Base-by-base conservation (phyloP, 2,797 vertebrate genomes). In the Schizopygopsis malacanthus region DNA sequence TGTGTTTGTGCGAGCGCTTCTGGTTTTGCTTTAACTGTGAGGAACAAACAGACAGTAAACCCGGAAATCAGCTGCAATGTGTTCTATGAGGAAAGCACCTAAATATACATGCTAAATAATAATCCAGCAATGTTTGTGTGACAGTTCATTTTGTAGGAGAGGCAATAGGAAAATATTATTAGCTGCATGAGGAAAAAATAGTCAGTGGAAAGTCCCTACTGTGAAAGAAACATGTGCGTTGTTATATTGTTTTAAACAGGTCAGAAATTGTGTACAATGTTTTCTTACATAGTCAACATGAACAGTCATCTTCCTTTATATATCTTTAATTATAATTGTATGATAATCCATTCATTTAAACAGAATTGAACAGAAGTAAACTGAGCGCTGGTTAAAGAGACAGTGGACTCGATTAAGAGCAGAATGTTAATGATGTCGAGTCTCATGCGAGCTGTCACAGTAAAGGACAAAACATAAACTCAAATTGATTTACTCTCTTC, bases 401-500 rank as follows among this genome's bases (percentile, higher is more conserved):
- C 37, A 5, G 1, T 37, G 20, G 75, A 85, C 25, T 18, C 37
- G 43, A 82, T 88, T 84, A 88, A 84, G 83, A 86, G 81, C 18
- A 70, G 71, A 76, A 85, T 86, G 84, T 70, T 75, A 67, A 70
- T 43, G 43, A 71, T 67, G 39, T 28, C 67, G 37, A 59, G 39
- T 70, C 37, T 85, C 16, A 59, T 71, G 63, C 12, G 72, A 81
- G 67, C 85, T 88, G 84, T 81, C 84, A 79, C 16, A n/a, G 47
- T 85, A 43, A 67, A 87, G 50, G 39, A 47, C 81, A 90, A 85
- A 89, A 90, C 59, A 88, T 81, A 69, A 81, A 79, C 50, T 81
- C 2, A 63, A 61, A 79, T 86, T 88, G 90, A 95, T 95, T 95
- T 94, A 95, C 88, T 85, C 86, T 83, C 78, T 84, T 90, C 90